phyloP scores from a whole-genome alignment of 2,113 vertebrate species.

The Dasyurus viverrinus region DNA sequence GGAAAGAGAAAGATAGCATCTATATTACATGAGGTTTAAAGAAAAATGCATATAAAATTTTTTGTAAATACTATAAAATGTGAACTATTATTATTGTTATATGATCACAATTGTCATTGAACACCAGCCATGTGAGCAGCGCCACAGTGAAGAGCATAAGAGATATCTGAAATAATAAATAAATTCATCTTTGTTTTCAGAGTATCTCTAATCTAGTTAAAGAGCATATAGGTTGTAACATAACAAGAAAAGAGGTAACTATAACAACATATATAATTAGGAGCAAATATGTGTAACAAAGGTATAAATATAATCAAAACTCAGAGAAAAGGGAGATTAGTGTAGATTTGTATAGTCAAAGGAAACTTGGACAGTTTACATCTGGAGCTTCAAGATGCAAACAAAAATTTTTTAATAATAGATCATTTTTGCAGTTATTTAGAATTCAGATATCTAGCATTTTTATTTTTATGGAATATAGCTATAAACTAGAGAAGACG shows the following conservation, averaged over 20 bases:
- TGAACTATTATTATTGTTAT: background rate
- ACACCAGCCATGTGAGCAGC: background rate
- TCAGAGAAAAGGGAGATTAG: background rate
- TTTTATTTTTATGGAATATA: background rate
- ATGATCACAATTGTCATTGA: background rate
- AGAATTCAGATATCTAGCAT: slow-evolving; percentile 2
- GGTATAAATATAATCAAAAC: background rate
- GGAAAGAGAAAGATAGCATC: background rate
- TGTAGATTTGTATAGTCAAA: background rate
- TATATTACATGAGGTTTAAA: background rate
- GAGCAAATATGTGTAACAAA: background rate
- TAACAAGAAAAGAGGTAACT: background rate
- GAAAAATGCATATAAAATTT: background rate
- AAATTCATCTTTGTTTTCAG: background rate
- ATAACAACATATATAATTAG: background rate
- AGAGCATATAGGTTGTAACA: background rate
- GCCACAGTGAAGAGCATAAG: background rate
- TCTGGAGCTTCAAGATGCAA: background rate
- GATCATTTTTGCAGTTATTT: slow-evolving; percentile 26
- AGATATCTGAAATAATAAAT: background rate
- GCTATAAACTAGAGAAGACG: slow-evolving; percentile 31
- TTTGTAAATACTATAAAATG: background rate
- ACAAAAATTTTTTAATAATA: background rate
- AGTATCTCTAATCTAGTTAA: background rate
- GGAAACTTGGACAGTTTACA: background rate